Evolutionary conservation across 2,113 vertebrate species (phyloP).

Genomic region (Ancistrus triradiatus): DNA sequence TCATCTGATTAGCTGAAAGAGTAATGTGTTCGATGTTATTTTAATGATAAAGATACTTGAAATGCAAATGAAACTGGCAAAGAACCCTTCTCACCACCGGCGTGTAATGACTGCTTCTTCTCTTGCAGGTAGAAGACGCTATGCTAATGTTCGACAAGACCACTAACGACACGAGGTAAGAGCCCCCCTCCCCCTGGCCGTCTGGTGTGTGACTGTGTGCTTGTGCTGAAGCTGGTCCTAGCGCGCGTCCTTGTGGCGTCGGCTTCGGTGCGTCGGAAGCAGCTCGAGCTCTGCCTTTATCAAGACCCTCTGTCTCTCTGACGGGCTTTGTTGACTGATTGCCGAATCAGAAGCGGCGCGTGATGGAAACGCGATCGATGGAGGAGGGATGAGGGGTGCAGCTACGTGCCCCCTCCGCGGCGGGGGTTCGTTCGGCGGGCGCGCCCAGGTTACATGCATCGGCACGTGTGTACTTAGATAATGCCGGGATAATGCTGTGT

Average conservation of each 20-base stretch:
- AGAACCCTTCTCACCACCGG: too few species aligned
- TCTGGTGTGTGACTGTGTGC: slow-evolving; percentile 20
- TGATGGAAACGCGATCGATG: slow-evolving; percentile 5
- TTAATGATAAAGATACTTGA: too few species aligned
- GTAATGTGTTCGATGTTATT: too few species aligned
- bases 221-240: background rate
- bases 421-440: slow-evolving; percentile 19
- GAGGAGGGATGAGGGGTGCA: background rate
- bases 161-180: slow-evolving; percentile 99
- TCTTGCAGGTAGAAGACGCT: slow-evolving; percentile 93
- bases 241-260: background rate
- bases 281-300: slow-evolving; percentile 19
- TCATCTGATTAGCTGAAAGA: too few species aligned
- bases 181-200: too few species aligned
- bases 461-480: slow-evolving; percentile 61
- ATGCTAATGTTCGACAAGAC: slow-evolving; percentile 99
- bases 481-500: slow-evolving; percentile 63
- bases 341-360: background rate
- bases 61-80: too few species aligned
- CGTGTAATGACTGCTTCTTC: too few species aligned
- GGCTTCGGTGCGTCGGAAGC: background rate
- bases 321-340: slow-evolving; percentile 23
- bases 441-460: slow-evolving; percentile 12
- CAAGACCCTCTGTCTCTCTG: slow-evolving; percentile 12
- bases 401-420: background rate